Conservation (phyloP, 2,113 vertebrate genomes). For the Nesoenas mayeri region DNA sequence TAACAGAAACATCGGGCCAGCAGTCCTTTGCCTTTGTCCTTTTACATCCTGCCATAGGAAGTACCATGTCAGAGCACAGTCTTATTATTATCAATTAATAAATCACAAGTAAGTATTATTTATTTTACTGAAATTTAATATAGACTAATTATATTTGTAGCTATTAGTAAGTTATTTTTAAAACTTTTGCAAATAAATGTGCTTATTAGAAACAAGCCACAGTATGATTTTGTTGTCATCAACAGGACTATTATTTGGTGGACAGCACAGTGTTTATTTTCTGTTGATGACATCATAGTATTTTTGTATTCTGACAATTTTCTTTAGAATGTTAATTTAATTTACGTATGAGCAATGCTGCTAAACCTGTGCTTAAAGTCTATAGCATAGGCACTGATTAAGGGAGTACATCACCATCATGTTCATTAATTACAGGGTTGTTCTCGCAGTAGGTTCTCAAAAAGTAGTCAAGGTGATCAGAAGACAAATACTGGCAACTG, state of each 20-base stretch:
- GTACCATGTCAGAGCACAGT: neutral
- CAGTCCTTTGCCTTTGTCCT: neutral
- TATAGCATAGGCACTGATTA: neutral
- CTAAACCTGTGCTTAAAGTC: neutral
- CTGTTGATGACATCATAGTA: neutral
- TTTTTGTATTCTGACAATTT: neutral
- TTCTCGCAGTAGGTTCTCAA: neutral
- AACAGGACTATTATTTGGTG: neutral
- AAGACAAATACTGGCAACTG: neutral
- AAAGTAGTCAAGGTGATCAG: neutral
- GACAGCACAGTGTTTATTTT: neutral
- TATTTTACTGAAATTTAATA: neutral
- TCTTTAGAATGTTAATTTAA: neutral
- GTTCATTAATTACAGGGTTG: neutral
- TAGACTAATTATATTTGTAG: neutral
- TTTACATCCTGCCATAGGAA: neutral
- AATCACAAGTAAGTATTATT: neutral
- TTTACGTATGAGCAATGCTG: neutral
- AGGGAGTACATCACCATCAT: neutral
- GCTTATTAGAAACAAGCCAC: neutral
- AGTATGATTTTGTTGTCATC: neutral
- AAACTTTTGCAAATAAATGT: neutral
- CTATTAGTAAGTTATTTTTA: neutral
- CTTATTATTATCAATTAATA: neutral
- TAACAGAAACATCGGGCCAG: neutral